Base-by-base conservation (phyloP, 2,113 vertebrate genomes). In the Balaeniceps rex region DNA sequence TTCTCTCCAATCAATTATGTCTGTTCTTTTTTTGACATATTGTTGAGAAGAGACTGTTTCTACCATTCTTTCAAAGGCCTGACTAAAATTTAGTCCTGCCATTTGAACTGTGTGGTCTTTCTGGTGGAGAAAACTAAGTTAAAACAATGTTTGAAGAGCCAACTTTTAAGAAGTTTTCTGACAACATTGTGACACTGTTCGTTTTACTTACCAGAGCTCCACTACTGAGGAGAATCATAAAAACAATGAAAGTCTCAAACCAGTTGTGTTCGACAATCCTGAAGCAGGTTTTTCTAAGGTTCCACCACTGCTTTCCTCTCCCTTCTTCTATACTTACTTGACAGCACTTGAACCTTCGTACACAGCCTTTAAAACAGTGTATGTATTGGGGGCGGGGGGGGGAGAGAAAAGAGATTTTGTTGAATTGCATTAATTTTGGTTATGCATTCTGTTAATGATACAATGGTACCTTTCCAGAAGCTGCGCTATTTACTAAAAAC, bases 231-330 rank as follows among this genome's bases (percentile, higher is more conserved):
- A 99, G 98, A 94, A 99, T 99, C 99, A 99, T 99, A 94, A 99
- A 99, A 96, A 99, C 98, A 93, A 99, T 99, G 98, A 99, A 99
- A 88, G 98, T 99, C 97, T 99, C 99, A 95, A 99, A 99, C 99
- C 99, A 99, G 97, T 98, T 99, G 97, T 99, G 99, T 89, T 99
- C 99, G 13, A 99, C 99, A 83, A 99, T 99, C 91, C 93, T 98
- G 97, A 97, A 99, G 97, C 99, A 99, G 16, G 99, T 99, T 97
- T 99, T 99, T 72, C 99, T 98, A 38, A 99, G 90, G 24, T 98
- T 99, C 99, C 99, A 99, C 99, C 99, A 99, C 28, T 98, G 96
- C 92, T 99, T 99, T 97, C 99, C 99, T 97, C 97, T 98, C 66
- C 99, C 99, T 95, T 99, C 98, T 58, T 99, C 99, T 87, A 98